Evolutionary conservation across 2,888 invertebrate species (phyloP).

Genomic region (Cheilosia impressa): DNA sequence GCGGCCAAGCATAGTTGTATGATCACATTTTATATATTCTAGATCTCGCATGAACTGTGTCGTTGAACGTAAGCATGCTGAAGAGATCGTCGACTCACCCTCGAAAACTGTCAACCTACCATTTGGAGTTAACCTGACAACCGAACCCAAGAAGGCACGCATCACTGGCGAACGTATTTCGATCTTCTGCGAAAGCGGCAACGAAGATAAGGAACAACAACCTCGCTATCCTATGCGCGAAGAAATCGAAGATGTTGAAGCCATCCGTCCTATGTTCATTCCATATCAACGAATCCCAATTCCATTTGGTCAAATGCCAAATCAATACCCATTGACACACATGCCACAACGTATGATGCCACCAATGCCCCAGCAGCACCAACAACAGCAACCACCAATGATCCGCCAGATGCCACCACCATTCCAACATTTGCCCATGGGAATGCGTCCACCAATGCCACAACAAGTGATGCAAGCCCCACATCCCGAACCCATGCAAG

Average conservation of each 20-base stretch:
- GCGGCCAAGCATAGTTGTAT: neutral
- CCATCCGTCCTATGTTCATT: constrained; percentile 83
- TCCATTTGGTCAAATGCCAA: constrained; percentile 84
- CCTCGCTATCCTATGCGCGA: constrained; percentile 77
- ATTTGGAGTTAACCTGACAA: constrained; percentile 88
- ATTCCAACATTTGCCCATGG: constrained; percentile 82
- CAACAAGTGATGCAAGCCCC: constrained; percentile 84
- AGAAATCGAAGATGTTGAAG: constrained; percentile 81
- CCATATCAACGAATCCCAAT: constrained; percentile 84
- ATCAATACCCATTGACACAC: constrained; percentile 85
- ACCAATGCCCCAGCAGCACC: constrained; percentile 78
- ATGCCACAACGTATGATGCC: constrained; percentile 82
- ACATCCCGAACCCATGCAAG: constrained; percentile 82
- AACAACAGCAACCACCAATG: constrained; percentile 80
- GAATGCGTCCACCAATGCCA: constrained; percentile 83
- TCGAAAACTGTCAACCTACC: constrained; percentile 87
- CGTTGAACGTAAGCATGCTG: constrained; percentile 92
- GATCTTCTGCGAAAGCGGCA: constrained; percentile 93
- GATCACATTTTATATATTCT: constrained; percentile 30
- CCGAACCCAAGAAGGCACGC: constrained; percentile 89
- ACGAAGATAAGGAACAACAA: constrained; percentile 77
- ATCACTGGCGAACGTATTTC: constrained; percentile 93
- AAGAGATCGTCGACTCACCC: constrained; percentile 92
- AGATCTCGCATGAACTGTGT: constrained; percentile 95
- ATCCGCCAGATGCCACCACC: constrained; percentile 82